phyloP scores from a whole-genome alignment of 2,888 invertebrate species.

The Smittia aterrima region DNA sequence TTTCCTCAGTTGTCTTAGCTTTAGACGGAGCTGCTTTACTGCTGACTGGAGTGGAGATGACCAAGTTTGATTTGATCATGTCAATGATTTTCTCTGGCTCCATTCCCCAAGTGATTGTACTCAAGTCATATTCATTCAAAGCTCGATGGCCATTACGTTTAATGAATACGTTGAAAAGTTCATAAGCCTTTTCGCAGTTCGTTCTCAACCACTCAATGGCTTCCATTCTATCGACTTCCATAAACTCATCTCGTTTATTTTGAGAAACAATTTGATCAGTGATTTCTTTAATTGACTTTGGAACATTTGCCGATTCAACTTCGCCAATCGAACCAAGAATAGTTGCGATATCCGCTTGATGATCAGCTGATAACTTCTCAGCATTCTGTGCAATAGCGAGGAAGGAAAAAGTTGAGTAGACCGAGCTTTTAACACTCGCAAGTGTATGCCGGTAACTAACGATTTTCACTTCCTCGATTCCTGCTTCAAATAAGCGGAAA shows the following conservation, averaged over 20 bases:
- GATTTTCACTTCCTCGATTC: neutral
- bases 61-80: conserved; percentile 60
- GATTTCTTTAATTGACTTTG: conserved; percentile 56
- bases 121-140: conserved; percentile 68
- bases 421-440: conserved; percentile 56
- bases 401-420: too few species aligned
- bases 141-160: conserved; percentile 69
- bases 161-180: conserved; percentile 61
- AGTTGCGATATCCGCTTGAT: conserved; percentile 67
- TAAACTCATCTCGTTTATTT: conserved; percentile 57
- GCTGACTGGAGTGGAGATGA: conserved; percentile 47
- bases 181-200: conserved; percentile 53
- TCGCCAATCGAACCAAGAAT: conserved; percentile 66
- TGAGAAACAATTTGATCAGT: conserved; percentile 53
- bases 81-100: conserved; percentile 62
- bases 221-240: conserved; percentile 54
- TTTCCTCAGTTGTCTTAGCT: conserved; percentile 53
- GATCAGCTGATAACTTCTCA: conserved; percentile 61
- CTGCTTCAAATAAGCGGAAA: neutral
- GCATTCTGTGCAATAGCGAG: conserved; percentile 58
- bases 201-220: conserved; percentile 61
- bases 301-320: conserved; percentile 75
- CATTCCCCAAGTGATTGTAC: conserved; percentile 65
- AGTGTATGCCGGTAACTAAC: conserved; percentile 51
- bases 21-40: neutral